These are phyloP conservation scores for Caenorhabditis auriculariae DNA, from an alignment of 2,888 invertebrate species.

Conservation along the genomic window DNA sequence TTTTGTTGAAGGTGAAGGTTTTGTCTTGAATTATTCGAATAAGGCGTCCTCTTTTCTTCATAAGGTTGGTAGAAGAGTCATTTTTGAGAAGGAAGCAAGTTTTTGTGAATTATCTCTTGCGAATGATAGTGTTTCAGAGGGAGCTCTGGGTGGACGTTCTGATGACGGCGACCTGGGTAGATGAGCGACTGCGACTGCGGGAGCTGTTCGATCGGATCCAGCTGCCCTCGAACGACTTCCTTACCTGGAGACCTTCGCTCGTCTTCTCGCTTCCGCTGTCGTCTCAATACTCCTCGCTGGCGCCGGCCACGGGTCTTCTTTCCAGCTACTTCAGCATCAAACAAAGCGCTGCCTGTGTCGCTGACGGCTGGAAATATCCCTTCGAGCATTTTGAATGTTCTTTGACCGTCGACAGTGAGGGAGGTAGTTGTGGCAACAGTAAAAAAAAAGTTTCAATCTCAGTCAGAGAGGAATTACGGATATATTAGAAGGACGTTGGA, in stretches of 20 bases:
- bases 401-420: slow-evolving; percentile 14
- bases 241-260: slow-evolving; percentile 32
- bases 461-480: too few species aligned
- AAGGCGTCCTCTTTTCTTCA: too few species aligned
- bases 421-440: too few species aligned
- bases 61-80: too few species aligned
- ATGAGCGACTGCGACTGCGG: slow-evolving; percentile 55
- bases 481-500: too few species aligned
- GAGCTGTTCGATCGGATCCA: slow-evolving; percentile 54
- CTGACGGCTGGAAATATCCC: slow-evolving; percentile 55
- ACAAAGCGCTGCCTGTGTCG: slow-evolving; percentile 31
- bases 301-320: slow-evolving; percentile 15
- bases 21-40: too few species aligned
- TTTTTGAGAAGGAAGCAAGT: too few species aligned
- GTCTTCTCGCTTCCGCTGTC: slow-evolving; percentile 15
- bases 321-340: slow-evolving; percentile 19
- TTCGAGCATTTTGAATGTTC: slow-evolving; percentile 52
- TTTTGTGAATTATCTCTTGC: too few species aligned
- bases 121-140: slow-evolving; percentile 21
- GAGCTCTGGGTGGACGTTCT: slow-evolving; percentile 43
- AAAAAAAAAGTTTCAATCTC: too few species aligned
- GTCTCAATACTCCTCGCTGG: slow-evolving; percentile 16
- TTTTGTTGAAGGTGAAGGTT: too few species aligned
- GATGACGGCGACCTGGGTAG: slow-evolving; percentile 47
- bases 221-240: slow-evolving; percentile 33